Base-by-base conservation (phyloP, 1,140 invertebrate species). In the Leucophenga varia region DNA sequence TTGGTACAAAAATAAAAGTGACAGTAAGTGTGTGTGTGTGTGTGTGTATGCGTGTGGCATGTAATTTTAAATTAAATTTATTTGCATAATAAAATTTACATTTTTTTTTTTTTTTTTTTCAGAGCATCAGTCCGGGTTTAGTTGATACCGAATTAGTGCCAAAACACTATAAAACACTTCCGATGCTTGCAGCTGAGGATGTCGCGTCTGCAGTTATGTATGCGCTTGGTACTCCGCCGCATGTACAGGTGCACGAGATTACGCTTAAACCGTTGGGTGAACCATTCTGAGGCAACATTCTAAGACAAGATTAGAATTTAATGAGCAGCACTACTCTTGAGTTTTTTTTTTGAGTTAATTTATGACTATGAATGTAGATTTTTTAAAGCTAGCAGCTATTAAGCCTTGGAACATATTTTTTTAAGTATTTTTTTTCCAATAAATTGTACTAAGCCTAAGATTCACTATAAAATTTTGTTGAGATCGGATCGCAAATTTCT, bases 1-100 rank as follows among this genome's bases (percentile, higher is more conserved):
- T 77, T 2, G 79, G 80, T n/a, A 78, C 78, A 5, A 78, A 79
- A 43, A 85, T 89, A 34, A 84, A 86, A 74, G 78, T 88, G 3
- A 85, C 86, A 52, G 86, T 87, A 72, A 79, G 77, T 74, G 17
- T 17, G 16, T 16, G 17, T 38, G 19, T 3, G 19, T 18, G 5
- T 4, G 17, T 28, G 9, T 21, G 16, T 20, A 12, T 21, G 10
- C 19, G 19, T 36, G 21, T 10, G n/a, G 13, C 10, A 10, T 21
- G 4, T 12, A 6, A 41, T 22, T 25, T 3, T 9, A 25, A 22
- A 22, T 25, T 8, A 10, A 31, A 12, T 31, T 18, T 32, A 31
- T 25, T 28, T 13, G n/a, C n/a, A n/a, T n/a, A n/a, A 9, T 10
- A 34, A 14, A 13, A 8, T 3, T 5, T 16, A 17, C 3, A 9